Percentiles rank a stretch among this genome's conserved stretches.
Conservation (phyloP, 2,888 invertebrate genomes). For the Tethea ocularis region DNA sequence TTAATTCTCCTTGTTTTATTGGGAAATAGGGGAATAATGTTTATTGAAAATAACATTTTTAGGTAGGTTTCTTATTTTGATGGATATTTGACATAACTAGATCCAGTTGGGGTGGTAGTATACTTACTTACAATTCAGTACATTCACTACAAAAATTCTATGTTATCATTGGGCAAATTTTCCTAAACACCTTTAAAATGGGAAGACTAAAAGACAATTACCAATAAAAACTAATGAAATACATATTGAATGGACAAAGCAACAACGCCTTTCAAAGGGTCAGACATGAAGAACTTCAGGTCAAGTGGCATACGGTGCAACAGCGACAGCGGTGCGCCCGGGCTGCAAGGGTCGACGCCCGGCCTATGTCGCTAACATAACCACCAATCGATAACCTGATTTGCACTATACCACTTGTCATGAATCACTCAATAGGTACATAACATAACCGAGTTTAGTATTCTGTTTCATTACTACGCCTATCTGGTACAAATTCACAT, state of each 20-base stretch:
- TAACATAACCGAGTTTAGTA: slow-evolving; percentile 39
- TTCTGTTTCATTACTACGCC: slow-evolving; percentile 38
- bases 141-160: no score
- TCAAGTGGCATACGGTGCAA: slow-evolving; percentile 35
- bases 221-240: background rate
- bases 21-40: no score
- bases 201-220: background rate
- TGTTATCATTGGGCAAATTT: no score
- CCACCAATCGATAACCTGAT: slow-evolving; percentile 80
- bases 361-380: slow-evolving; percentile 55
- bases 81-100: no score
- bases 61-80: no score
- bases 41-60: no score
- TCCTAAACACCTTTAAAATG: no score
- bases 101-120: no score
- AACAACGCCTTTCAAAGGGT: slow-evolving; percentile 20
- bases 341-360: slow-evolving; percentile 68
- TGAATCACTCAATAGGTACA: slow-evolving; percentile 48
- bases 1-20: no score
- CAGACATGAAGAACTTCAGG: slow-evolving; percentile 16
- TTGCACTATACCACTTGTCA: slow-evolving; percentile 68
- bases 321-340: slow-evolving; percentile 39
- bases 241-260: background rate
- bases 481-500: slow-evolving; percentile 31
- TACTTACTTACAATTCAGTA: no score